A percentile compares a stretch with the other conserved stretches of the same genome.
phyloP scores from a whole-genome alignment of 2,888 invertebrate genomes.

The Pachymerium ferrugineum region DNA sequence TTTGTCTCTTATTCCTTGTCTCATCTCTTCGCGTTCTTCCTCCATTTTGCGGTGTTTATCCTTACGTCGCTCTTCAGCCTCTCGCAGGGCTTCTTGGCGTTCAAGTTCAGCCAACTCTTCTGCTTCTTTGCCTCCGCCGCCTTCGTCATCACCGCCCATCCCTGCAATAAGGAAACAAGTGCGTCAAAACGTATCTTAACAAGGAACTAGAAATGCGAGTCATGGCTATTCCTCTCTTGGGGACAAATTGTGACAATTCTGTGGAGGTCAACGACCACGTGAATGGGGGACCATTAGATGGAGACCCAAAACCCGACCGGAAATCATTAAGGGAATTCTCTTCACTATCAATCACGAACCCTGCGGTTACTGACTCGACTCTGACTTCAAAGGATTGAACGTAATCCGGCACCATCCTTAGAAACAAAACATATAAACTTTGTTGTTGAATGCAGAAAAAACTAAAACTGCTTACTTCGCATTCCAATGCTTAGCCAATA shows the following conservation, averaged over 20 bases:
- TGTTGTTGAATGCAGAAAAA: too few species aligned
- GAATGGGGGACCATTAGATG: not conserved
- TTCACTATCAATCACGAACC: not conserved
- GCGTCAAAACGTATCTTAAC: constrained; percentile 1
- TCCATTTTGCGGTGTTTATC: constrained; percentile 99
- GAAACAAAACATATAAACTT: not conserved
- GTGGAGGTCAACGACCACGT: not conserved
- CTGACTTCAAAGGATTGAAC: not conserved
- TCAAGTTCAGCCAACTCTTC: constrained; percentile 98
- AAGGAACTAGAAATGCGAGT: constrained; percentile 1
- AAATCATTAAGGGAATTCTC: not conserved
- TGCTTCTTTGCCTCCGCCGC: constrained; percentile 90
- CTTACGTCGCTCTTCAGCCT: constrained; percentile 96
- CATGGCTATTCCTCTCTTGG: not conserved
- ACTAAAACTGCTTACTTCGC: too few species aligned
- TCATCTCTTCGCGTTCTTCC: constrained; percentile 97
- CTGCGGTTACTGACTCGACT: not conserved
- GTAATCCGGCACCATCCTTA: not conserved
- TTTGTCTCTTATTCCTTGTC: constrained; percentile 99
- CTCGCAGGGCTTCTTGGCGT: constrained; percentile 92
- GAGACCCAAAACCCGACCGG: not conserved
- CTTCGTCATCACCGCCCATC: constrained; percentile 61
- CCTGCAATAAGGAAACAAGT: constrained; percentile 31
- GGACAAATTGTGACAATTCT: constrained; percentile 17
- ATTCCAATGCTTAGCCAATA: too few species aligned